phyloP scores from a whole-genome alignment of 2,113 vertebrate species.

The Epinephelus fuscoguttatus region DNA sequence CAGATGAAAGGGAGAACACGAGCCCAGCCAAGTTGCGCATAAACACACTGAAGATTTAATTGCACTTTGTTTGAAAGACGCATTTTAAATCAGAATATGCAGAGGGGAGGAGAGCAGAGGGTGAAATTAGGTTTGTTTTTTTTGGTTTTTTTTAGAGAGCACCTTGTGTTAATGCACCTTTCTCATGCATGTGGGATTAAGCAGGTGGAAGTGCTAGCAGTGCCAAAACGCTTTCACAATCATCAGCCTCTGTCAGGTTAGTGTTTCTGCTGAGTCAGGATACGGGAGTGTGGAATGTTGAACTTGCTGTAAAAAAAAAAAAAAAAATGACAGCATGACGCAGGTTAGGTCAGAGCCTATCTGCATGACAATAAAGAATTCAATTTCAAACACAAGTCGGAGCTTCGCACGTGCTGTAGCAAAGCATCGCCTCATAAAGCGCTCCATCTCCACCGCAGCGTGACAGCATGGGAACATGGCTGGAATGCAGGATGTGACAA shows the following conservation, averaged over 20 bases:
- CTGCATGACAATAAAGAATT: conserved; percentile 51
- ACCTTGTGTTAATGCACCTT: conserved; percentile 46
- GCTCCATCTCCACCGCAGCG: conserved; percentile 57
- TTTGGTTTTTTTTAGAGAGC: conserved; percentile 45
- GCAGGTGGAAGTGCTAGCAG: conserved; percentile 26
- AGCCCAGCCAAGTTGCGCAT: conserved; percentile 43
- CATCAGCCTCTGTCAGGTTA: conserved; percentile 39
- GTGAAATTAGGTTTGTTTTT: conserved; percentile 48
- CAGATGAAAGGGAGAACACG: conserved; percentile 51
- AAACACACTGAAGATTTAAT: conserved; percentile 57
- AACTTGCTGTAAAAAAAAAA: background rate
- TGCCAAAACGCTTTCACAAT: conserved; percentile 40
- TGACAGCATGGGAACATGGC: conserved; percentile 73
- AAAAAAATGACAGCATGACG: background rate
- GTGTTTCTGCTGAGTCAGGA: conserved; percentile 44
- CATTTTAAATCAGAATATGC: conserved; percentile 26
- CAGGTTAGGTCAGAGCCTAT: conserved; percentile 5
- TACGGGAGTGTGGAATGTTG: conserved; percentile 1
- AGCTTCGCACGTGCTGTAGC: conserved; percentile 6
- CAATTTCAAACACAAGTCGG: conserved; percentile 43
- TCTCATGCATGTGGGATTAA: conserved; percentile 57
- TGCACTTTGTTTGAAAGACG: conserved; percentile 37
- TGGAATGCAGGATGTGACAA: conserved; percentile 76
- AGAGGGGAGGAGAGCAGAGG: conserved; percentile 26
- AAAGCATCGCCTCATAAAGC: conserved; percentile 38